Base-by-base conservation (phyloP, 2,888 invertebrate species). In the Philereme transversata region DNA sequence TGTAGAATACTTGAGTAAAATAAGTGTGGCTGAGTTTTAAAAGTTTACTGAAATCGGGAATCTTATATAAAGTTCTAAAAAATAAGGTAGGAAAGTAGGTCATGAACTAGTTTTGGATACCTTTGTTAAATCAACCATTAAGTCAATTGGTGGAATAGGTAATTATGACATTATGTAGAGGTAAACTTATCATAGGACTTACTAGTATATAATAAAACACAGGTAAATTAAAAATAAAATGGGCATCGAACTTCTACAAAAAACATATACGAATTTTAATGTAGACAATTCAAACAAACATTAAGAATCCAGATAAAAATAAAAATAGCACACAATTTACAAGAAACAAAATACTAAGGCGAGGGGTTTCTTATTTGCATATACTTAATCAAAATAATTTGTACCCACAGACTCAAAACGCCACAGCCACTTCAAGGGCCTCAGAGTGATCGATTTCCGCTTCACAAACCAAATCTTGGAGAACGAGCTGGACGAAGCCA, bases 391-490 rank as follows among this genome's bases (percentile, higher is more conserved):
- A 34, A 52, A 57, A 10, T 5, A 36, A 35, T 52, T 47, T 55
- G 47, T 11, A 9, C 58, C 69, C 57, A 58, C 94, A 96, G 96
- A 95, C 84, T 94, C 94, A 53, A 93, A 94, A 79, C 88, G 95
- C 69, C 94, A 95, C 83, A 95, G 95, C 76, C 93, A 94, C 74
- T 94, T 94, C 87, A 94, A 94, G 72, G 95, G 94, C 57, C 91
- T 95, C 68, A 95, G 95, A 78, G 93, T 95, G 66, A 93, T 96
- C 69, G 95, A 95, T 87, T 96, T 96, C 88, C 93, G 93, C 69
- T 95, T 96, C 82, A 94, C 95, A 51, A 95, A 95, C 72, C 95
- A 94, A 79, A 93, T 95, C 55, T 92, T 95, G 11, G 94, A 95
- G 77, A 95, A 95, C 78, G 94, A 95, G 70, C 94, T 96, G 9